These are phyloP conservation scores for Sebastes hubbsi DNA, from an alignment of 2,797 vertebrate genomes.

Conservation along the genomic window DNA sequence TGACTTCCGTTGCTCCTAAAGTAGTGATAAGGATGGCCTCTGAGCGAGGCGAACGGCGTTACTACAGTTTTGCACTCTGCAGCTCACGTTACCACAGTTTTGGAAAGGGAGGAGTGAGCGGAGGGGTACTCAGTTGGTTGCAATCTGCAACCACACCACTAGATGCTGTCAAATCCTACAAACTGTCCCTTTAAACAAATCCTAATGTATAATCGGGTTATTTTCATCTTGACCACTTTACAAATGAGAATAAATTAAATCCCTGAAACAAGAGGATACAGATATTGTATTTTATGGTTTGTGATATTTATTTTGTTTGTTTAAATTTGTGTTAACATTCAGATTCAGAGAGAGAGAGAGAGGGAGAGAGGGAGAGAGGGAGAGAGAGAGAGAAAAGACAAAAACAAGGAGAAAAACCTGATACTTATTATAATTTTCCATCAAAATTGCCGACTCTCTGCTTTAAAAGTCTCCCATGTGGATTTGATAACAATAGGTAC, in stretches of 20 bases:
- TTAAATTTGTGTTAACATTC: not conserved
- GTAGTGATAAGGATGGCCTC: fast-evolving
- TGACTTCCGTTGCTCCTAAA: too few relatives aligned
- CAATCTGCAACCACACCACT: not conserved
- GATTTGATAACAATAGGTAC: slow-evolving; percentile 8
- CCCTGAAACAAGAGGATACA: not conserved
- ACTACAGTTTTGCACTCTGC: too few relatives aligned
- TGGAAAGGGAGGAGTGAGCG: fast-evolving
- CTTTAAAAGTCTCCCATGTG: not conserved
- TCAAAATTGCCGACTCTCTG: not conserved
- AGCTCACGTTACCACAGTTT: fast-evolving
- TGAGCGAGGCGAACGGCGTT: too few relatives aligned
- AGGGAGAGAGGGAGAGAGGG: not conserved
- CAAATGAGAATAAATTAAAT: not conserved
- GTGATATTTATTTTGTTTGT: not conserved
- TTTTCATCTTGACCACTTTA: not conserved
- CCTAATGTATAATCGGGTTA: not conserved
- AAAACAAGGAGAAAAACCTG: not conserved
- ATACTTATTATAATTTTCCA: not conserved
- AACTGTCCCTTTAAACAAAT: not conserved
- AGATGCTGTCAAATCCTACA: fast-evolving
- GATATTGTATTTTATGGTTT: not conserved
- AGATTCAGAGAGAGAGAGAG: not conserved
- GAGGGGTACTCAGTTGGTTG: too few relatives aligned
- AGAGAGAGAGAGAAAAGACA: not conserved